Base-by-base conservation (phyloP, 30 jellyfish, hydroid and myxozoan genomes). In the Aurelia aurita region DNA sequence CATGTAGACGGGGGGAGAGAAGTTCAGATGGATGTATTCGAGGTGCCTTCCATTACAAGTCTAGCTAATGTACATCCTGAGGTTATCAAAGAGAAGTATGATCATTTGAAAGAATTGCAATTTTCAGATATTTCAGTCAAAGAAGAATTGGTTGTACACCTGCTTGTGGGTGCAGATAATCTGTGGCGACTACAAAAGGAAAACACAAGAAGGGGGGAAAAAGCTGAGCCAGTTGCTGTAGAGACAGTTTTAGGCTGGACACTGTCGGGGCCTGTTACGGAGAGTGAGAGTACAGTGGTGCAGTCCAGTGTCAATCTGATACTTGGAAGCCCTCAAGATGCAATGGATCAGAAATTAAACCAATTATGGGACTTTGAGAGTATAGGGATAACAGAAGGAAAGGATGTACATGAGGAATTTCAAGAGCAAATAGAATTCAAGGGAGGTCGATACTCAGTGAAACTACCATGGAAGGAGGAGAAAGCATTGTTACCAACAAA, bases 401-500 rank as follows among this genome's bases (percentile, higher is more conserved):
- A 35, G 6, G 62, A 61, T 12, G 69, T 43, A 7, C 89, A 78
- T 15, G 68, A 26, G 58, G 58, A 59, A n/a, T 78, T 59, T 39
- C 59, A 19, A 59, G 89, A 78, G 31, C 18, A 29, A 44, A 58
- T 77, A 5, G 62, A 20, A 32, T 78, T 78, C 69, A 61, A 63
- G 27, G 89, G 89, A n/a, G 64, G 11, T 2, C 71, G 89, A 3
- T 78, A 58, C n/a, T 31, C 68, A 14, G 81, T 61, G 27, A 59
- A 65, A 15, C 71, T 78, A 32, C 89, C 89, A 13, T 59, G 80
- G 80, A 78, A 78, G 63, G 51, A 58, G 23, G 89, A 54, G 22
- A 70, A 73, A 49, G 72, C 71, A 25, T 51, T 39, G 14, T 51
- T 73, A 51, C 71, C 85, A 45, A 28, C n/a, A 23, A 51, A 49